These are phyloP conservation scores for Rattus norvegicus DNA, from an alignment of 2,113 vertebrate species.

Conservation along the genomic window DNA sequence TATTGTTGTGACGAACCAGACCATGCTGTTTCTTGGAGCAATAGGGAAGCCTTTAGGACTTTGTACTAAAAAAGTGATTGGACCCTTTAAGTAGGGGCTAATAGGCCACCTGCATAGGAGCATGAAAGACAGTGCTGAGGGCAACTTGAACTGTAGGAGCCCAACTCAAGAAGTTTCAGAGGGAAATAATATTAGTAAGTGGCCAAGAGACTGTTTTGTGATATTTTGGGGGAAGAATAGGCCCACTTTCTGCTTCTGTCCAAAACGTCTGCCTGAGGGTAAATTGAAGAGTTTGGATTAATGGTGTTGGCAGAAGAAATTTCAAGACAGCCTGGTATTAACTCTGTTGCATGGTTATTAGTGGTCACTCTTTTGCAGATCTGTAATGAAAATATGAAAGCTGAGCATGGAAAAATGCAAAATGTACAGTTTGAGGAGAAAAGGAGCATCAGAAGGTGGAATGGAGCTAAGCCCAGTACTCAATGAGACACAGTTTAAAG, in stretches of 20 bases:
- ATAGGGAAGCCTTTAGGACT: background rate
- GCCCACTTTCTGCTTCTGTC: background rate
- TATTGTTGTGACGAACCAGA: background rate
- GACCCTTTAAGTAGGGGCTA: background rate
- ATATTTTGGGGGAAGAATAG: background rate
- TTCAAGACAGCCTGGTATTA: background rate
- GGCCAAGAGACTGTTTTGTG: background rate
- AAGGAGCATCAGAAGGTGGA: background rate
- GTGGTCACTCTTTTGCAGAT: background rate
- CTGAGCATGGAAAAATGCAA: background rate
- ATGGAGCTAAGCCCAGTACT: background rate
- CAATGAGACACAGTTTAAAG: background rate
- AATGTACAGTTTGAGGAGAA: background rate
- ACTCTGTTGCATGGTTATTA: background rate
- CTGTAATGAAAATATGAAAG: background rate
- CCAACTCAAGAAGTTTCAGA: background rate
- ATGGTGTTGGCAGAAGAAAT: background rate
- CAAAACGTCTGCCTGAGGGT: background rate
- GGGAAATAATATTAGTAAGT: background rate
- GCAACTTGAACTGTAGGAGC: background rate
- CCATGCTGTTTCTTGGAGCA: background rate
- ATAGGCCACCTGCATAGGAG: background rate
- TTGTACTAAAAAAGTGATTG: background rate
- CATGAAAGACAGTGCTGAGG: background rate
- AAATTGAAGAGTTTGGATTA: background rate